Conservation (phyloP, 1,140 invertebrate genomes). For the Drosophila aff. region DNA sequence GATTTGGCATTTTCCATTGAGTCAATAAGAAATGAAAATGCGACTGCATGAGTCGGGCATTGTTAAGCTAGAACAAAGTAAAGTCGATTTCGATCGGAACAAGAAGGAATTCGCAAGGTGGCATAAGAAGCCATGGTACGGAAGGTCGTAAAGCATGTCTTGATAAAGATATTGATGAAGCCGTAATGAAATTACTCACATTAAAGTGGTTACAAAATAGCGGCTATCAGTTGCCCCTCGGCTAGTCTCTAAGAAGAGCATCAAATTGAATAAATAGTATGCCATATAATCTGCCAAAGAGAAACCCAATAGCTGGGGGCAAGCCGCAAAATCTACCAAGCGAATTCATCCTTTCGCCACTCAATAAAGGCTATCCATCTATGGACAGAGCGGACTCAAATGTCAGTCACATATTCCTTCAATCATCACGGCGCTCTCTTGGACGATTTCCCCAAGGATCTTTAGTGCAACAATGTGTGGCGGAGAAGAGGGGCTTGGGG, state of each 20-base stretch:
- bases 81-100: conserved; percentile 19
- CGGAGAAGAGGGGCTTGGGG: conserved; percentile 4
- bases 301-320: conserved; percentile 50
- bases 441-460: conserved; percentile 64
- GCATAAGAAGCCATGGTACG: background rate
- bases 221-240: background rate
- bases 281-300: conserved; percentile 36
- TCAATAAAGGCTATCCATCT: conserved; percentile 73
- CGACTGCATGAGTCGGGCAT: background rate
- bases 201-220: conserved; percentile 12
- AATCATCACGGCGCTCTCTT: conserved; percentile 44
- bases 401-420: conserved; percentile 68
- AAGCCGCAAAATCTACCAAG: conserved; percentile 17
- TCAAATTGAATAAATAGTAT: conserved; percentile 56
- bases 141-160: conserved; percentile 2
- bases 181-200: background rate
- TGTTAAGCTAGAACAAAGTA: conserved; percentile 20
- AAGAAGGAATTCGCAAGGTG: conserved; percentile 4
- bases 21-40: conserved; percentile 37
- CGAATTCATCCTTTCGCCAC: conserved; percentile 52
- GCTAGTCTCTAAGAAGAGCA: conserved; percentile 12
- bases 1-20: conserved; percentile 51
- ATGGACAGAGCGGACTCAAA: conserved; percentile 58
- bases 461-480: conserved; percentile 31
- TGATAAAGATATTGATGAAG: background rate